phyloP scores from a whole-genome alignment of 2,113 vertebrate species.

The Scomber colias region DNA sequence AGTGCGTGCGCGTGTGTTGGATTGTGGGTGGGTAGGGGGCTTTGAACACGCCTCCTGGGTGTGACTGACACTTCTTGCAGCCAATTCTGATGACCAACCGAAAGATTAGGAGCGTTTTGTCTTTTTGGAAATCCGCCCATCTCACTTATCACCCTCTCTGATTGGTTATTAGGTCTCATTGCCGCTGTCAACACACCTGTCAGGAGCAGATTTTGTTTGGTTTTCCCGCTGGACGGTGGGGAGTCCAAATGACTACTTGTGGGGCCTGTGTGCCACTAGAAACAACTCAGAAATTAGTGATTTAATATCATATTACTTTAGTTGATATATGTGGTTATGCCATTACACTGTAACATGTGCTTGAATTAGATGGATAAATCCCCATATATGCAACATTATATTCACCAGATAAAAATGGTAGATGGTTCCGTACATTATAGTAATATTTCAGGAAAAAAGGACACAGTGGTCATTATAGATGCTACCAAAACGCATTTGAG shows the following conservation, averaged over 20 bases:
- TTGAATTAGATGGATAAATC: neutral
- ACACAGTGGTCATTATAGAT: no score
- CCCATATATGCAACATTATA: neutral
- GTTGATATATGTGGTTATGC: neutral
- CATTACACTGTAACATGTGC: neutral
- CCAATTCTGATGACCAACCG: constrained; percentile 43
- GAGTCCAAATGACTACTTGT: neutral
- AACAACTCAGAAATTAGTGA: neutral
- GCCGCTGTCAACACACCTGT: constrained; percentile 61
- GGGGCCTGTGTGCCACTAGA: neutral
- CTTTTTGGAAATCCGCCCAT: constrained; percentile 42
- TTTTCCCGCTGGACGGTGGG: neutral
- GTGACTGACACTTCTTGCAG: constrained; percentile 53
- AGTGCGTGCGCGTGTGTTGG: neutral
- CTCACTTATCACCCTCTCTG: constrained; percentile 37
- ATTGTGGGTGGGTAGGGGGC: neutral
- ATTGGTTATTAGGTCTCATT: constrained; percentile 48
- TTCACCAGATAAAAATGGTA: no score
- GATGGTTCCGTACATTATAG: no score
- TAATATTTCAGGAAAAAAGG: neutral
- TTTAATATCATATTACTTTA: neutral
- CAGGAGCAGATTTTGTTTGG: constrained; percentile 10
- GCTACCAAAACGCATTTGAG: no score
- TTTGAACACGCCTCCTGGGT: constrained; percentile 44
- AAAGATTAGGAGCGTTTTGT: constrained; percentile 14